Base-by-base conservation (phyloP, 2,797 vertebrate species). In the Odontamblyopus rebecca region DNA sequence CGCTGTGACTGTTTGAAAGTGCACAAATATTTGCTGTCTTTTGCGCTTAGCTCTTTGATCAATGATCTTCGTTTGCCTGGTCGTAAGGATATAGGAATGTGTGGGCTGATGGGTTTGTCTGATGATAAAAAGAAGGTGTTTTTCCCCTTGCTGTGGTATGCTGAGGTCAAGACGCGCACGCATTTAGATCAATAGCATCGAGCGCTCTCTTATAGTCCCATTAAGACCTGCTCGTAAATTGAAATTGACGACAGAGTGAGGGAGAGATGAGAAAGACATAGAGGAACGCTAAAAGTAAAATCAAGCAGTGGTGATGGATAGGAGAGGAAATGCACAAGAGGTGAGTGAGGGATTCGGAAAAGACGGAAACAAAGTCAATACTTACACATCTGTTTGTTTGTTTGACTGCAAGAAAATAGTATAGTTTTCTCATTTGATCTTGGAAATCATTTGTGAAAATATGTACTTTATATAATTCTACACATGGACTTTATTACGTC, bases 151-250 rank as follows among this genome's bases (percentile, higher is more conserved):
- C 70, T 85, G 80, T 84, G 72, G 82, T 72, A 73, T 2, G 53
- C 76, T 63, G 81, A 85, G 90, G 89, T 92, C 89, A 91, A 88
- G 80, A 90, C 82, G 85, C 70, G 23, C 83, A 72, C 83, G 85
- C 82, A 87, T 87, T 81, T 77, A 78, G 86, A 93, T 92, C 91
- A 81, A 92, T 93, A 88, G 38, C 88, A 91, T 89, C 85, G 86
- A 92, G 80, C 81, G 70, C 70, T 81, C 89, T 87, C 86, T 91
- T 89, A 91, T 89, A 86, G 88, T 89, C 90, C 91, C 85, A 93
- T 92, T 92, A 92, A 89, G 89, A 76, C 81, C 75, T 0, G 66
- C 80, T 85, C 82, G 82, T 92, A 88, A 93, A 92, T 91, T 91
- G 88, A 89, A 92, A 91, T 88, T 91, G 90, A 91, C 77, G 82